These are phyloP conservation scores for Graphium colonna DNA, from an alignment of 2,888 invertebrate species.

Conservation along the genomic window DNA sequence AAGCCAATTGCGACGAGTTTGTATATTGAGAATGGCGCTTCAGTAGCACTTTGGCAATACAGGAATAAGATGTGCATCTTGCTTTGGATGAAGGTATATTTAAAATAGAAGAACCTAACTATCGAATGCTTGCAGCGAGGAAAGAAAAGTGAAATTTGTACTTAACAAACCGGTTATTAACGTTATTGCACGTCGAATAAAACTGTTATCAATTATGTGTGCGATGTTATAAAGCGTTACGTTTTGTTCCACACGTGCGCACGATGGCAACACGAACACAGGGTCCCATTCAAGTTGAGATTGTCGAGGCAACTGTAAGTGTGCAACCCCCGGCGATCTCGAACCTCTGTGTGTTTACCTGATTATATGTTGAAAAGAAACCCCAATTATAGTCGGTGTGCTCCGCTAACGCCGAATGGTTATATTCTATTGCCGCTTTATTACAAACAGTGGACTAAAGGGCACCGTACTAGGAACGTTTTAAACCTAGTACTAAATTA, in stretches of 20 bases:
- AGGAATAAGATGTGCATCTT: constrained; percentile 46
- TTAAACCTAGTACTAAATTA: too few relatives aligned
- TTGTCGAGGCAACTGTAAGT: constrained; percentile 81
- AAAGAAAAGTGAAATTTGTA: constrained; percentile 22
- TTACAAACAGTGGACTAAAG: too few relatives aligned
- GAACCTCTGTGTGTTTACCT: constrained; percentile 70
- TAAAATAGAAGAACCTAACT: constrained; percentile 34
- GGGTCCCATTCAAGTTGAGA: constrained; percentile 76
- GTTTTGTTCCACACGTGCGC: constrained; percentile 75
- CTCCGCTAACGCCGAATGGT: constrained; percentile 63
- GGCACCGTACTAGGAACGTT: too few relatives aligned
- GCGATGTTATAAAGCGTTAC: constrained; percentile 50
- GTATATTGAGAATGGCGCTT: constrained; percentile 15
- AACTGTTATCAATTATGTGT: constrained; percentile 25
- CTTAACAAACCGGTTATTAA: constrained; percentile 20
- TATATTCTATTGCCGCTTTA: background rate
- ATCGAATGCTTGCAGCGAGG: constrained; percentile 52
- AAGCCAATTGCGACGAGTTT: constrained; percentile 4
- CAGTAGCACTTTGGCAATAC: constrained; percentile 51
- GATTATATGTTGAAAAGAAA: constrained; percentile 51
- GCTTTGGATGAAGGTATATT: constrained; percentile 47
- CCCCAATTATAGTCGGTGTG: constrained; percentile 54
- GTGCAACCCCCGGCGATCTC: constrained; percentile 57
- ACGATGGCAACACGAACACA: constrained; percentile 61
- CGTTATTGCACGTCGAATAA: constrained; percentile 21